A percentile compares a stretch with the other conserved stretches of the same genome.
Conservation (phyloP, 2,113 vertebrate species). For the Melanostigma gelatinosum region DNA sequence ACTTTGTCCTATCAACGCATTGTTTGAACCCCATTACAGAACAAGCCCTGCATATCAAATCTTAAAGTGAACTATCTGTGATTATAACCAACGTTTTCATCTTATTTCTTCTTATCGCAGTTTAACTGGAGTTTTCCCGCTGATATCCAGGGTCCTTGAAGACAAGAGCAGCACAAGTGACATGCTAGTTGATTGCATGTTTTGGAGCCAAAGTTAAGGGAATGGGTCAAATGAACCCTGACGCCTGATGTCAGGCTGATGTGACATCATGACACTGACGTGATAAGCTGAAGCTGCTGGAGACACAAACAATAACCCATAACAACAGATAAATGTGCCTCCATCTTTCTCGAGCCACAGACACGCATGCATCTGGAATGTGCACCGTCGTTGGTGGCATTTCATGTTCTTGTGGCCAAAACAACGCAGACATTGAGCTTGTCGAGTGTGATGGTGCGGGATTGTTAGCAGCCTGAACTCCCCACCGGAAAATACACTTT, state of each 20-base stretch:
- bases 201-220: conserved; percentile 38
- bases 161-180: conserved; percentile 48
- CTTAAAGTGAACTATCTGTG: background rate
- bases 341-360: conserved; percentile 18
- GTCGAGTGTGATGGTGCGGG: conserved; percentile 36
- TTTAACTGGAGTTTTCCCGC: conserved; percentile 1
- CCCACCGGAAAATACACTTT: conserved; percentile 9
- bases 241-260: conserved; percentile 66
- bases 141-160: conserved; percentile 13
- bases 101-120: conserved; percentile 9
- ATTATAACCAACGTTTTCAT: background rate
- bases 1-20: conserved; percentile 4
- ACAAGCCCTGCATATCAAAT: conserved; percentile 10
- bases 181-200: conserved; percentile 9
- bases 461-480: conserved; percentile 6
- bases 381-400: background rate
- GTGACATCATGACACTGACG: conserved; percentile 49
- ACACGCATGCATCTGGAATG: background rate
- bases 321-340: conserved; percentile 45
- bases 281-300: conserved; percentile 47
- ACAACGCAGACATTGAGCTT: background rate
- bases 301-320: conserved; percentile 41
- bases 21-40: conserved; percentile 43
- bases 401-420: background rate
- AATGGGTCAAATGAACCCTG: conserved; percentile 49